These are phyloP conservation scores for Rhopalosiphum maidis DNA, from an alignment of 1,140 invertebrate species.

Conservation along the genomic window DNA sequence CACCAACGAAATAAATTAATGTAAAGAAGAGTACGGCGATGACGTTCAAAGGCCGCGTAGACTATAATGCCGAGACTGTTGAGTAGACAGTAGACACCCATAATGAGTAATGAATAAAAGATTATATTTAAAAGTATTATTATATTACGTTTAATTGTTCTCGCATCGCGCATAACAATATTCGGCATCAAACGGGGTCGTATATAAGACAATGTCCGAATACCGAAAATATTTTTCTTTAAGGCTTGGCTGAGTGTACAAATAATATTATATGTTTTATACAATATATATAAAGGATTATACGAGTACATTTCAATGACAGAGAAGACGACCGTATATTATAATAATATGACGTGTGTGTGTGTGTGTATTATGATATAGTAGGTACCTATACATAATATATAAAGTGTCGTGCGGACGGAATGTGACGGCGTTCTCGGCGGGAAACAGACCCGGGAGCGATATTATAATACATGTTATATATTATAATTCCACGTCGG, in stretches of 20 bases:
- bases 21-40: too few relatives aligned
- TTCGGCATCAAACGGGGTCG: background rate
- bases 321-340: background rate
- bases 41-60: too few relatives aligned
- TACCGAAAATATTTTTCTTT: background rate
- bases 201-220: background rate
- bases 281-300: background rate
- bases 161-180: background rate
- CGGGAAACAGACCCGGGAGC: background rate
- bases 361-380: background rate
- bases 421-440: constrained; percentile 15
- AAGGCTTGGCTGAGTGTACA: background rate
- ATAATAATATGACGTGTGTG: background rate
- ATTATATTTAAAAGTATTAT: too few relatives aligned
- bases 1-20: too few relatives aligned
- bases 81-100: too few relatives aligned
- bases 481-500: background rate
- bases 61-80: too few relatives aligned
- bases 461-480: background rate
- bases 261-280: background rate
- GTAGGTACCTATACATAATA: background rate
- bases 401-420: constrained; percentile 16
- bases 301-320: background rate
- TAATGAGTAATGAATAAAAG: background rate
- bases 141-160: background rate